Evolutionary conservation across 2,113 vertebrate genomes (phyloP), one percentile per base, ranked within the genome.

Genomic region (Poicephalus gulielmi): DNA sequence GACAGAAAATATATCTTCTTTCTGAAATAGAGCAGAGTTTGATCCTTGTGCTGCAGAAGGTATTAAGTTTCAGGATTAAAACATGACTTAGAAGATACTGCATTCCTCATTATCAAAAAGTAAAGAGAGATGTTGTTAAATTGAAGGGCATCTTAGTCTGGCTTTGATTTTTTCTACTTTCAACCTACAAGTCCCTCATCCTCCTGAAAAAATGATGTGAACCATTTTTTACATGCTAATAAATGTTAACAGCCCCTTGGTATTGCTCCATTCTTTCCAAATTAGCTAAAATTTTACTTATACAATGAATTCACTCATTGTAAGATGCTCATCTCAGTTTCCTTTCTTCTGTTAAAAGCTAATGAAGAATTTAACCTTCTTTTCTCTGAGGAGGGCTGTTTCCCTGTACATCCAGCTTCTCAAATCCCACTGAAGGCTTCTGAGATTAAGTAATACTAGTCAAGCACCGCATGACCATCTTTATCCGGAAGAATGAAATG

Each of bases 241-340:
- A 44, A 35, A 68, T 25, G 41, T 6, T 69, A 49, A 63, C 10
- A 64, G 6, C 7, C 41, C 63, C 18, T 76, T 53, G 16, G 10
- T 27, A 30, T 35, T 15, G 9, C 6, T 76, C 30, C 3, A 6
- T 70, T 84, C 28, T 81, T 69, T 77, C 49, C 20, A 84, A 81
- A 35, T 53, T n/a, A 63, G 24, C 16, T 33, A 31, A 37, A 83
- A 37, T 53, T 41, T 79, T 27, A 37, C 20, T 44, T 37, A 31
- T 3, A 19, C 16, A 37, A 35, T 31, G 19, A 49, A 62, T 44
- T 63, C 10, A 41, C 12, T 8, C 3, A 0, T 5, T 22, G 4
- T 22, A 83, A 71, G 1, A 39, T 3, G 16, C 41, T 59, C 16
- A 50, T 37, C 17, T 75, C 17, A 5, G 2, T 46, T 77, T 7